A percentile compares a stretch with the other conserved stretches of the same genome.
These are phyloP conservation scores for Girardinichthys multiradiatus DNA, from an alignment of 2,113 vertebrate genomes.

Conservation along the genomic window DNA sequence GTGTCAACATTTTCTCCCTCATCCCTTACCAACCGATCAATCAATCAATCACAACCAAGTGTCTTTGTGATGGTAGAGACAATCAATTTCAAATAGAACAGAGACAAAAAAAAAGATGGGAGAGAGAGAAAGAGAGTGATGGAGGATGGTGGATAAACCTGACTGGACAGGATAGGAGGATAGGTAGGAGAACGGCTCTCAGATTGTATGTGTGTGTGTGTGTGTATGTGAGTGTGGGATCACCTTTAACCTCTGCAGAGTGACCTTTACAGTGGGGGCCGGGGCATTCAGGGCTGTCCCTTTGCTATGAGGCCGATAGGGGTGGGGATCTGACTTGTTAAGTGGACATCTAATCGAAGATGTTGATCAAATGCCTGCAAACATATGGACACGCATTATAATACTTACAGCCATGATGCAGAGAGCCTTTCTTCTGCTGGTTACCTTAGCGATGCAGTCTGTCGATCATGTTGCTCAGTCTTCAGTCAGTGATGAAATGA, in stretches of 20 bases:
- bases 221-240: conserved; percentile 39
- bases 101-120: conserved; percentile 62
- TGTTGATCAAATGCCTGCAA: conserved; percentile 70
- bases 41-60: conserved; percentile 86
- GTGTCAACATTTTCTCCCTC: conserved; percentile 76
- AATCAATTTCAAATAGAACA: conserved; percentile 85
- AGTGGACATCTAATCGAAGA: conserved; percentile 75
- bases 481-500: conserved; percentile 51
- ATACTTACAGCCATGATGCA: conserved; percentile 17
- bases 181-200: conserved; percentile 55
- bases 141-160: conserved; percentile 59
- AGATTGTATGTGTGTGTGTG: conserved; percentile 20
- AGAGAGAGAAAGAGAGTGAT: conserved; percentile 57
- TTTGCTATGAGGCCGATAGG: conserved; percentile 17
- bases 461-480: conserved; percentile 63
- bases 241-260: conserved; percentile 66
- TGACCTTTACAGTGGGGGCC: conserved; percentile 66
- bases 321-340: conserved; percentile 66
- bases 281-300: conserved; percentile 40
- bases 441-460: conserved; percentile 49
- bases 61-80: conserved; percentile 88
- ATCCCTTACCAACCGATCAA: conserved; percentile 66
- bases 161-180: conserved; percentile 61
- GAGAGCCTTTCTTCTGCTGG: conserved; percentile 62
- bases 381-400: conserved; percentile 25